Evolutionary conservation across 2,113 vertebrate species (phyloP), one percentile per base, ranked within the genome.

Genomic region (Ictidomys tridecemlineatus): DNA sequence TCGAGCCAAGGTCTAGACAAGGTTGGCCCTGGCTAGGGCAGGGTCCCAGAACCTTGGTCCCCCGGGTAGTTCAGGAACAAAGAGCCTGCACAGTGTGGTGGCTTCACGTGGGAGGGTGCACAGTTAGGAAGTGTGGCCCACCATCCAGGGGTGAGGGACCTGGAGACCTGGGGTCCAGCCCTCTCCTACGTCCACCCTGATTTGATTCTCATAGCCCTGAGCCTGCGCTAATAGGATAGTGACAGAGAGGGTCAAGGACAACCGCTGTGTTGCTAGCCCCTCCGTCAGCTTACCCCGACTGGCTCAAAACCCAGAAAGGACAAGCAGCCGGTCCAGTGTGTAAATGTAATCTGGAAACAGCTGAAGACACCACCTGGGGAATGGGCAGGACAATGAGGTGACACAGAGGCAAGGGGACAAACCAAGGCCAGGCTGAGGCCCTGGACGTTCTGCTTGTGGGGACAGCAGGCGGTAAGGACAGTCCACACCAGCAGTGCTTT

Each of bases 1-100:
- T 30, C 94, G 93, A 96, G 63, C 79, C 89, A 85, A 94, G 77
- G 53, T 85, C 61, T n/a, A 39, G 65, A n/a, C 63, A 26, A 79
- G 85, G 85, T 0, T 78, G 69, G 77, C 63, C 70, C 4, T 3
- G 63, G 39, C 37, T 42, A 58, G 39, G 53, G 37, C 53, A 26
- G 37, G 45, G 67, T 61, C 74, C 37, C n/a, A 28, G 30, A 74
- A 74, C 69, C 74, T 34, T 5, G 28, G 69, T 74, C 61, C 53
- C 67, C 26, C 1, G 24, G 80, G 73, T 8, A 28, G 63, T 17
- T 72, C 34, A 26, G 39, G 56, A 84, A 53, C n/a, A 12, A 32
- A 32, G 8, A 37, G 37, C 13, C 17, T 2, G 2, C 51, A 0
- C 0, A 11, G 11, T 4, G 14, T 9, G 16, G 45, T 1, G 7